phyloP scores from a whole-genome alignment of 1,140 invertebrate species.

The Agraylea sexmaculata region DNA sequence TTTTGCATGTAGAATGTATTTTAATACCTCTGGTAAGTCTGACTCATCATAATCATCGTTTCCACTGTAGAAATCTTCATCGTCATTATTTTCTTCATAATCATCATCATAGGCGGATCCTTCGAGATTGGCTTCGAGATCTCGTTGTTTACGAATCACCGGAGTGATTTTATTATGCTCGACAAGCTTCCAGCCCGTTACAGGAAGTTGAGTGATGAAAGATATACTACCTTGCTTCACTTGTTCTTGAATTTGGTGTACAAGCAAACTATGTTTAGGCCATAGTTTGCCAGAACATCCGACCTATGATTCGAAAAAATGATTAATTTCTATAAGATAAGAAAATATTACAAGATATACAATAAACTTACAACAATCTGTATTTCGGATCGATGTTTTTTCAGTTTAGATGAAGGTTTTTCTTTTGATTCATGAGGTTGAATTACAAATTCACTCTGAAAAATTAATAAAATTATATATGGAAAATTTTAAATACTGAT shows the following conservation, averaged over 20 bases:
- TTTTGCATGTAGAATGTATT: too few species aligned
- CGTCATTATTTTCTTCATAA: slow-evolving; percentile 31
- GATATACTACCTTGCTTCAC: slow-evolving; percentile 51
- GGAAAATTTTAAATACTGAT: too few species aligned
- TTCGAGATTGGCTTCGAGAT: slow-evolving; percentile 29
- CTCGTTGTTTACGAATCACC: slow-evolving; percentile 20
- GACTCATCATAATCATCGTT: slow-evolving; percentile 28
- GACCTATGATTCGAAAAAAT: slow-evolving; percentile 36
- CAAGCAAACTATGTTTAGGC: slow-evolving; percentile 42
- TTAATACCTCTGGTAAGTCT: too few species aligned
- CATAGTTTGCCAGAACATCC: slow-evolving; percentile 54
- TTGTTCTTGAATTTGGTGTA: slow-evolving; percentile 48
- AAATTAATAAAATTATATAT: slow-evolving; percentile 4
- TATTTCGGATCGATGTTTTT: background rate
- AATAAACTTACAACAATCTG: slow-evolving; percentile 6
- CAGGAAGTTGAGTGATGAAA: slow-evolving; percentile 46
- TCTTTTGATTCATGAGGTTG: slow-evolving; percentile 17
- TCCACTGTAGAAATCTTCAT: slow-evolving; percentile 20
- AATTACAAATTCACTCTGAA: slow-evolving; percentile 18
- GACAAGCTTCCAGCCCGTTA: slow-evolving; percentile 52
- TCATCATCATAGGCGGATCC: slow-evolving; percentile 34
- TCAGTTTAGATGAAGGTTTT: background rate
- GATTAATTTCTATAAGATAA: background rate
- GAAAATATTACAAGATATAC: background rate
- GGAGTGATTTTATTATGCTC: slow-evolving; percentile 22